Conservation (phyloP, 1,140 invertebrate species). For the Procambarus clarkii region DNA sequence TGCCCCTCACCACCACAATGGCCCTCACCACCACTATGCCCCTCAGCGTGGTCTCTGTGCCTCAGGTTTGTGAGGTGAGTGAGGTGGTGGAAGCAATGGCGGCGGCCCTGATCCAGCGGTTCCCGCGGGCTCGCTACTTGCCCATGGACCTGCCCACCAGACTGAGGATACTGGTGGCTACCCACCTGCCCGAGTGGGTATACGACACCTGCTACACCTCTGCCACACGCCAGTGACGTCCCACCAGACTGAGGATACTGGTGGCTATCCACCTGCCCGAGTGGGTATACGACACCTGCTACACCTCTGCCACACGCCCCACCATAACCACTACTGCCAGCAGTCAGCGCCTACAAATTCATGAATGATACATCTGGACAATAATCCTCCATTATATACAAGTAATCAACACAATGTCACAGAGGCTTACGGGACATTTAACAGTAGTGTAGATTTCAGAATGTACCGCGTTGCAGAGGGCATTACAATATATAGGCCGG, state of each 20-base stretch:
- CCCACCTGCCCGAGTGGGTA: constrained; percentile 24
- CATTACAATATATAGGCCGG: too few species aligned
- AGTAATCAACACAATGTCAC: too few species aligned
- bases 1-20: too few species aligned
- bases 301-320: background rate
- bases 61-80: background rate
- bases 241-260: background rate
- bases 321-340: too few species aligned
- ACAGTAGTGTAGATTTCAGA: too few species aligned
- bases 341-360: too few species aligned
- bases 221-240: background rate
- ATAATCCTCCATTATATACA: too few species aligned
- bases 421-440: too few species aligned
- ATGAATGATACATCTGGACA: too few species aligned
- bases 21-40: too few species aligned
- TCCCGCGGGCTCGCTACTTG: constrained; percentile 18
- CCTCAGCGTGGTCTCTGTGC: too few species aligned
- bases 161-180: constrained; percentile 9
- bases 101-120: background rate
- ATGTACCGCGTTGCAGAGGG: too few species aligned
- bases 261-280: constrained; percentile 25
- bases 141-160: constrained; percentile 3
- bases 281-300: constrained; percentile 24
- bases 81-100: constrained; percentile 20
- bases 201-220: constrained; percentile 16